A percentile compares a stretch with the other conserved stretches of the same genome.
Conservation (phyloP, 2,888 invertebrate genomes). For the Chouioia cunea region DNA sequence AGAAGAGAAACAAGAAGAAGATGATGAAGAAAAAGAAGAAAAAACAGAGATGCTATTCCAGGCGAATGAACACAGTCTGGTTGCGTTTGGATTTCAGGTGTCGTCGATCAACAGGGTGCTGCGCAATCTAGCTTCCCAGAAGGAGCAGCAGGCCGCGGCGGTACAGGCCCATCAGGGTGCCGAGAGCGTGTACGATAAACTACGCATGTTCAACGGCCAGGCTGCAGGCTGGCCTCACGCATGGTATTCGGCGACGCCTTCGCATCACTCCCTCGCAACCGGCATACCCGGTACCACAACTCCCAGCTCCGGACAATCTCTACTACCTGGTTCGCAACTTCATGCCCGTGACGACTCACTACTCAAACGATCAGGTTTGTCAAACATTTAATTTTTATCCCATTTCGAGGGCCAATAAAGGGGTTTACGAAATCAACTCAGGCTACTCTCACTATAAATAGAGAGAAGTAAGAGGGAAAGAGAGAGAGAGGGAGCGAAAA, state of each 20-base stretch:
- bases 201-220: constrained; percentile 95
- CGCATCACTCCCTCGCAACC: constrained; percentile 73
- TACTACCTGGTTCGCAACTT: constrained; percentile 69
- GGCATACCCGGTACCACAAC: constrained; percentile 63
- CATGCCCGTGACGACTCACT: constrained; percentile 68
- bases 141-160: constrained; percentile 89
- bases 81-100: constrained; percentile 75
- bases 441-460: no score
- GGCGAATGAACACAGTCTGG: no score
- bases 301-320: constrained; percentile 65
- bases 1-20: no score
- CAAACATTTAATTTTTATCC: no score
- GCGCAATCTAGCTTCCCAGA: constrained; percentile 95
- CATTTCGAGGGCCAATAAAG: no score
- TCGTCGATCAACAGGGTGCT: constrained; percentile 98
- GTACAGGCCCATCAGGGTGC: constrained; percentile 73
- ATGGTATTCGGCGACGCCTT: constrained; percentile 88
- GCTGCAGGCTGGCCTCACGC: constrained; percentile 83
- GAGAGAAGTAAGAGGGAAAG: no score
- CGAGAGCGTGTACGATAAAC: constrained; percentile 94
- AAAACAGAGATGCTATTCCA: no score
- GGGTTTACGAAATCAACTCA: no score
- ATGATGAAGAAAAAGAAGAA: no score
- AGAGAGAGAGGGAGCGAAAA: no score
- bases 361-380: constrained; percentile 63